Conservation (phyloP, 1,140 invertebrate genomes). For the Proales similis region DNA sequence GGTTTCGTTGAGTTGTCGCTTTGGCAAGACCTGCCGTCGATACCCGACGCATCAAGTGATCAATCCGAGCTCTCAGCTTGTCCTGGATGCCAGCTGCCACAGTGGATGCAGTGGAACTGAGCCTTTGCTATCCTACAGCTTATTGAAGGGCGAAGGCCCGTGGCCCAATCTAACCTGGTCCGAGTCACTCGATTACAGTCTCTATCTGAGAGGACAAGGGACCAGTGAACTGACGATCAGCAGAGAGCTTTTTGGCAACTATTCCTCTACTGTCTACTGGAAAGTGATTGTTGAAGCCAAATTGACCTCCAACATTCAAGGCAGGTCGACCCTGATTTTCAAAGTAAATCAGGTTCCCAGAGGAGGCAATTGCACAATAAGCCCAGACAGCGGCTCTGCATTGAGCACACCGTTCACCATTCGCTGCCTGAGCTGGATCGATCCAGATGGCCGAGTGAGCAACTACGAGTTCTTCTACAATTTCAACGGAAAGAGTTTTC, state of each 20-base stretch:
- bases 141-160: no score
- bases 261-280: neutral
- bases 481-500: neutral
- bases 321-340: slow-evolving; percentile 14
- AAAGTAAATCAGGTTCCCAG: slow-evolving; percentile 15
- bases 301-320: neutral
- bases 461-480: slow-evolving; percentile 13
- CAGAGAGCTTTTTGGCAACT: neutral
- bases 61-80: no score
- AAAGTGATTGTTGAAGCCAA: slow-evolving; percentile 2
- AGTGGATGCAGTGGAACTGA: no score
- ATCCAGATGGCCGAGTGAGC: neutral
- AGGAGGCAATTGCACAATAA: neutral
- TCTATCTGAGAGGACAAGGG: slow-evolving; percentile 1
- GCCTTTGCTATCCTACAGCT: no score
- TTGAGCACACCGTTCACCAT: neutral
- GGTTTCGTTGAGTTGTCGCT: no score
- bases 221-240: slow-evolving; percentile 5
- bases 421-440: slow-evolving; percentile 2
- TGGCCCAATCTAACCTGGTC: no score
- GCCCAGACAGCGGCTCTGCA: neutral
- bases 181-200: no score
- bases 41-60: no score
- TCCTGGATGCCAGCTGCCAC: no score
- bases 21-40: no score